These are phyloP conservation scores for Nothoprocta pentlandii DNA, from an alignment of 2,113 vertebrate genomes.

Conservation along the genomic window DNA sequence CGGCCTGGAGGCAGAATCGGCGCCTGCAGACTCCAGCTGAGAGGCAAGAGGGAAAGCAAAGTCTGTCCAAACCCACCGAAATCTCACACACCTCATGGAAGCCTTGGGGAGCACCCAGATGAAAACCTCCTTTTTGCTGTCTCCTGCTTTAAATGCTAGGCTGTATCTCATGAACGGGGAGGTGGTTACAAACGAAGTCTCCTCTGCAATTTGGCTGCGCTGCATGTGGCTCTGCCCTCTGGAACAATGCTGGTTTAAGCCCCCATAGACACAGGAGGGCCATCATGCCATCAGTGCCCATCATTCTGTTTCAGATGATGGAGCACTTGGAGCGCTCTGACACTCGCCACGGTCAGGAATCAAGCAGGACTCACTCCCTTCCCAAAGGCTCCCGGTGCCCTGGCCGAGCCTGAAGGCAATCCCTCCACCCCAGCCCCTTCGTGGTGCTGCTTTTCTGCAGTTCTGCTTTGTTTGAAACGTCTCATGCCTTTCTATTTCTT, in stretches of 20 bases:
- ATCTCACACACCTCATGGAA: neutral
- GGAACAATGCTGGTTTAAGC: neutral
- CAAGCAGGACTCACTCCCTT: neutral
- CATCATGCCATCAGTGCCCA: no score
- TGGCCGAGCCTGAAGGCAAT: neutral
- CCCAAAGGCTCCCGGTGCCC: neutral
- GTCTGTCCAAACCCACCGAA: neutral
- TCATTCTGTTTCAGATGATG: neutral
- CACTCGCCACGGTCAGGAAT: neutral
- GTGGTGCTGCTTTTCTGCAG: slow-evolving; percentile 18
- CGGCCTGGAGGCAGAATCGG: neutral
- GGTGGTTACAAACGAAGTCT: neutral
- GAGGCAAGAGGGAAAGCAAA: neutral
- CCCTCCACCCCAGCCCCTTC: neutral
- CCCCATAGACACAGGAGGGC: rapidly evolving
- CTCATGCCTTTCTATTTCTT: neutral
- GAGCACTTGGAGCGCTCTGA: neutral
- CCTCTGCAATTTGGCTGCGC: neutral
- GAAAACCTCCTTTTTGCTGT: neutral
- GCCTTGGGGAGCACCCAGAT: neutral
- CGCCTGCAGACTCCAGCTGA: neutral
- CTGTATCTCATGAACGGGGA: neutral
- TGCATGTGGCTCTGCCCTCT: neutral
- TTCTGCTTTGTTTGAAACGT: slow-evolving; percentile 12
- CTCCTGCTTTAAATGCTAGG: neutral